Conservation (phyloP, 2,113 vertebrate genomes). For the Lontra canadensis region DNA sequence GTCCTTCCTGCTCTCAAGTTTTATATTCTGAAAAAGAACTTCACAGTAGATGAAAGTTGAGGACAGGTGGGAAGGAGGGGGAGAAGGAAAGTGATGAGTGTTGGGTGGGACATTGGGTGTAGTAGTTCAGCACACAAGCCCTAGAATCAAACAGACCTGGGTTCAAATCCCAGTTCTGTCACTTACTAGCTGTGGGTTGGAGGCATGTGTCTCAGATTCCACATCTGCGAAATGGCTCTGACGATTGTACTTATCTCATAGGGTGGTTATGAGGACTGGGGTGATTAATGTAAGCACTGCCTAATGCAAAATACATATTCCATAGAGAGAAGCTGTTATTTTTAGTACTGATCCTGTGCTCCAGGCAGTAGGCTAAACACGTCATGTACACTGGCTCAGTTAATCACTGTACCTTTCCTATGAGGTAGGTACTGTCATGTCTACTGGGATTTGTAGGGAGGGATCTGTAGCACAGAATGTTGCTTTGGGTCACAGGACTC, state of each 20-base stretch:
- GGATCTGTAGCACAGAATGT: not conserved
- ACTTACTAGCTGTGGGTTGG: not conserved
- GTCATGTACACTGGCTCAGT: not conserved
- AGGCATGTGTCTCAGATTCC: not conserved
- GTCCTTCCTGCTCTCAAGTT: not conserved
- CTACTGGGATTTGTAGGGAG: not conserved
- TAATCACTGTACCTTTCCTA: not conserved
- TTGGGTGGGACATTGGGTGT: not conserved
- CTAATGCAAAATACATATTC: not conserved
- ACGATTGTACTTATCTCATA: not conserved
- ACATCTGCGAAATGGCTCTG: not conserved
- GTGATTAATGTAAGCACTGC: not conserved
- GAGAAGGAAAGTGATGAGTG: not conserved
- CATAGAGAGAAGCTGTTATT: not conserved
- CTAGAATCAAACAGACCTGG: not conserved
- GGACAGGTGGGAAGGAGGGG: not conserved
- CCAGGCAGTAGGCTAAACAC: not conserved
- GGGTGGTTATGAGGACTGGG: not conserved
- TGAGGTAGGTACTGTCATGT: not conserved
- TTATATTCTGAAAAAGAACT: not conserved
- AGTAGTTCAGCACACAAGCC: not conserved
- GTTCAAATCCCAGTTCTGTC: not conserved
- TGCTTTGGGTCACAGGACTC: not conserved
- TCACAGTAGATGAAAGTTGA: not conserved
- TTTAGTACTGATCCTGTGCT: conserved; percentile 11